Conservation (phyloP, 2,113 vertebrate species). For the Cyprinodon tularosa region DNA sequence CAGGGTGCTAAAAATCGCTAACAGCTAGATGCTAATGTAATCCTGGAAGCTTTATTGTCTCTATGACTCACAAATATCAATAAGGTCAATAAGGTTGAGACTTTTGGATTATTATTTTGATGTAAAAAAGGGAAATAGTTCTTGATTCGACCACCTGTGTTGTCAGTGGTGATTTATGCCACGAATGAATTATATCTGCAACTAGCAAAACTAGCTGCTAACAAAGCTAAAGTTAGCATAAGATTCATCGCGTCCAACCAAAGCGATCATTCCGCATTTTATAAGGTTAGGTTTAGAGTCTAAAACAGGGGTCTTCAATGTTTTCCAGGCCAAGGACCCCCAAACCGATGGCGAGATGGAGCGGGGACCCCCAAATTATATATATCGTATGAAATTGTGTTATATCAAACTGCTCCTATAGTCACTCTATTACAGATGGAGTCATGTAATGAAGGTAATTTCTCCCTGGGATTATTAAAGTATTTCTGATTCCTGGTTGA, state of each 20-base stretch:
- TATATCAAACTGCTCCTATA: too few species aligned
- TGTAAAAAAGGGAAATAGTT: neutral
- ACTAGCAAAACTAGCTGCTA: neutral
- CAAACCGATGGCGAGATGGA: too few species aligned
- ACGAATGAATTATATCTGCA: neutral
- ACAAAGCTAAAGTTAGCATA: neutral
- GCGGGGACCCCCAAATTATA: too few species aligned
- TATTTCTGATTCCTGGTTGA: too few species aligned
- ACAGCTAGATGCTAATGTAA: neutral
- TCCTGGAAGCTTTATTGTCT: neutral
- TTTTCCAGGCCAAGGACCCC: too few species aligned
- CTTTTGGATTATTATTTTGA: neutral
- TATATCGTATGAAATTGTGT: too few species aligned
- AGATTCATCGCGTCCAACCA: neutral
- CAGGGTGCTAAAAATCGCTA: neutral
- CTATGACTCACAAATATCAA: neutral
- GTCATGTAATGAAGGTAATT: too few species aligned
- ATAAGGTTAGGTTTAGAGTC: neutral
- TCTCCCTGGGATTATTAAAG: too few species aligned
- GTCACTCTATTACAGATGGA: too few species aligned
- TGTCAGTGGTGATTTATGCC: too few species aligned
- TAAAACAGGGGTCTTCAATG: neutral
- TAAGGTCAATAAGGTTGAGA: neutral
- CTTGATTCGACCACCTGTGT: neutral
- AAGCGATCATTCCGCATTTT: neutral